Base-by-base conservation (phyloP, 2,113 vertebrate species). In the Ovis canadensis region DNA sequence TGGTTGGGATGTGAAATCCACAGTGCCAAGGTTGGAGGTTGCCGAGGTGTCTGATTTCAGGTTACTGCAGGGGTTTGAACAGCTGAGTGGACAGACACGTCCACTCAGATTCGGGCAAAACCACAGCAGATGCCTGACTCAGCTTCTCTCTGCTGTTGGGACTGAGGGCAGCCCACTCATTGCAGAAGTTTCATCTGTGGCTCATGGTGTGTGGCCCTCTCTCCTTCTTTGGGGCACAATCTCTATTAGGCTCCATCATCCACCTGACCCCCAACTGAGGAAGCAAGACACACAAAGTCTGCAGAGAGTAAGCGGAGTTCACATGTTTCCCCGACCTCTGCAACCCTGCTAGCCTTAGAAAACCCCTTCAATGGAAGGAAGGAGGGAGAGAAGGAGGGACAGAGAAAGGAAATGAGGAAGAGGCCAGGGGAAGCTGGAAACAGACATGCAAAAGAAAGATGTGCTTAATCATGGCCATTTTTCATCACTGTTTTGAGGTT, bases 381-480 rank as follows among this genome's bases (percentile, higher is more conserved):
- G 19, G 82, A 95, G 43, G 40, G 3, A 27, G 62, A 48, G 45
- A 12, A 33, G 25, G 33, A 54, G 40, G 48, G 29, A 40, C 21
- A 74, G 27, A 31, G 23, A 57, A 8, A 36, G 27, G 43, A 16
- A 23, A 31, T 1, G 9, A 11, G 17, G 62, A 13, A 50, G 52
- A 31, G 29, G 74, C 6, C 25, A 16, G 27, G 50, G 36, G 50
- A 90, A 43, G 62, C 15, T 33, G 31, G 48, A 62, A 86, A 52
- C 3, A 14, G 23, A 71, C 36, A 29, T 1, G 3, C 7, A 27
- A 67, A 25, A 50, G 90, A 60, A 25, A 83, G 74, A 33, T 0
- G 2, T 0, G 0, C 4, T 40, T 3, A 31, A 36, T 3, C 36
- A 45, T 6, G 16, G n/a, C 31, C 14, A 9, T 16, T 27, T 13